phyloP scores from a whole-genome alignment of 2,797 vertebrate genomes.

The Poeciliopsis gracilis region DNA sequence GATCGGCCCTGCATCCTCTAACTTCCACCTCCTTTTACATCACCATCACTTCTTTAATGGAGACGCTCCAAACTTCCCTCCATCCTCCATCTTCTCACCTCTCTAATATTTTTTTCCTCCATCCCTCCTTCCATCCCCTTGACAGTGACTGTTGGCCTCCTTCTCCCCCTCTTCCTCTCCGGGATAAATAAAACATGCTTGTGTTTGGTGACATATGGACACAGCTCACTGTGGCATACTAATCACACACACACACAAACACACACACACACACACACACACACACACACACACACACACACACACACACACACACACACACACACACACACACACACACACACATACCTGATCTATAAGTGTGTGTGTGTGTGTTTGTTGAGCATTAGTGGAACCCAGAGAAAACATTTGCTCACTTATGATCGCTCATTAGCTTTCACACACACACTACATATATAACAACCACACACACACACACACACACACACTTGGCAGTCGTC shows the following conservation, averaged over 20 bases:
- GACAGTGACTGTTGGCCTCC: slow-evolving; percentile 50
- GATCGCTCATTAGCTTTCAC: slow-evolving; percentile 72
- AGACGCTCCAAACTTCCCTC: slow-evolving; percentile 3
- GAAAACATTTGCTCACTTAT: slow-evolving; percentile 79
- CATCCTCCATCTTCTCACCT: slow-evolving; percentile 10
- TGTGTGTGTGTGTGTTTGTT: slow-evolving; percentile 60
- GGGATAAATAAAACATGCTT: slow-evolving; percentile 79
- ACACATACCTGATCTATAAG: slow-evolving; percentile 43
- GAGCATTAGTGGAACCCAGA: slow-evolving; percentile 75
- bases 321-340: slow-evolving; percentile 51
- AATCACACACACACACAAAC: slow-evolving; percentile 67
- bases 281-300: slow-evolving; percentile 54
- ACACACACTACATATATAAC: slow-evolving; percentile 16
- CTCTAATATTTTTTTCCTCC: slow-evolving; percentile 10
- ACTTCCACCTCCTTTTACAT: background rate
- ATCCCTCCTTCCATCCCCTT: slow-evolving; percentile 37
- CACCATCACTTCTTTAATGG: background rate
- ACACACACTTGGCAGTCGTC: slow-evolving; percentile 64
- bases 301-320: slow-evolving; percentile 54
- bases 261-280: slow-evolving; percentile 51
- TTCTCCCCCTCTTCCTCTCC: slow-evolving; percentile 36
- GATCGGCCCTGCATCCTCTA: background rate
- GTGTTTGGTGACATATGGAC: slow-evolving; percentile 80
- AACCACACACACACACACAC: slow-evolving; percentile 47
- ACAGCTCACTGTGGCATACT: slow-evolving; percentile 77